A percentile compares a stretch with the other conserved stretches of the same genome.
Evolutionary conservation across 2,888 invertebrate species (phyloP).

Genomic region (Tachina lurida): DNA sequence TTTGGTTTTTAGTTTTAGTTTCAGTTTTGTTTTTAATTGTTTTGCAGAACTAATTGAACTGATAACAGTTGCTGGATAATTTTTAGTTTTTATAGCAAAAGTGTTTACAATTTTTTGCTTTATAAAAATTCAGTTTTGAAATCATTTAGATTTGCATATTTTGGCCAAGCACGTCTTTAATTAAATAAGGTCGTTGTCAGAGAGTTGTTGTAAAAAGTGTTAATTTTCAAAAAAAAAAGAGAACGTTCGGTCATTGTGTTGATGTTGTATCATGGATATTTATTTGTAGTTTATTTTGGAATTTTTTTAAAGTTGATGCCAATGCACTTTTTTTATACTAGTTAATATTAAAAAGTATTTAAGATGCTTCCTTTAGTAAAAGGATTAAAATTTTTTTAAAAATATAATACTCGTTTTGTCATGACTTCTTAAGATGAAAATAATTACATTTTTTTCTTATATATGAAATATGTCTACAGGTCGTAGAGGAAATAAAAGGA

Average conservation of each 20-base stretch:
- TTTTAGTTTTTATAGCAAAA: constrained; percentile 31
- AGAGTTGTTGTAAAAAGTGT: background rate
- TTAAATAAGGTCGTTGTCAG: constrained; percentile 17
- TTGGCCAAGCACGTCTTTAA: constrained; percentile 33
- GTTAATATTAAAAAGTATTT: too few species aligned
- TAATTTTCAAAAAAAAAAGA: background rate
- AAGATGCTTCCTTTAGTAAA: too few species aligned
- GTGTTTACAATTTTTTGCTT: background rate
- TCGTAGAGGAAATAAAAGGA: too few species aligned
- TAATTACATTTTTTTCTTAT: too few species aligned
- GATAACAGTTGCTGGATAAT: background rate
- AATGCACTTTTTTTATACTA: too few species aligned
- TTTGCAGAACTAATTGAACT: constrained; percentile 51
- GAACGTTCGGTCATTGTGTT: background rate
- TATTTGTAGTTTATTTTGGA: too few species aligned
- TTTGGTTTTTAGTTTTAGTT: background rate
- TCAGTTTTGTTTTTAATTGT: constrained; percentile 6
- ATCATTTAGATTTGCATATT: constrained; percentile 18
- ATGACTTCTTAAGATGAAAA: too few species aligned
- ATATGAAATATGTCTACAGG: too few species aligned
- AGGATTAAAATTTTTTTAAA: too few species aligned
- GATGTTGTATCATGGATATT: background rate
- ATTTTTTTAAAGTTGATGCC: too few species aligned
- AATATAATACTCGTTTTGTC: too few species aligned
- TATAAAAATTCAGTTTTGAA: background rate